Evolutionary conservation across 2,888 invertebrate genomes (phyloP).

Genomic region (Dryadula phaetusa): DNA sequence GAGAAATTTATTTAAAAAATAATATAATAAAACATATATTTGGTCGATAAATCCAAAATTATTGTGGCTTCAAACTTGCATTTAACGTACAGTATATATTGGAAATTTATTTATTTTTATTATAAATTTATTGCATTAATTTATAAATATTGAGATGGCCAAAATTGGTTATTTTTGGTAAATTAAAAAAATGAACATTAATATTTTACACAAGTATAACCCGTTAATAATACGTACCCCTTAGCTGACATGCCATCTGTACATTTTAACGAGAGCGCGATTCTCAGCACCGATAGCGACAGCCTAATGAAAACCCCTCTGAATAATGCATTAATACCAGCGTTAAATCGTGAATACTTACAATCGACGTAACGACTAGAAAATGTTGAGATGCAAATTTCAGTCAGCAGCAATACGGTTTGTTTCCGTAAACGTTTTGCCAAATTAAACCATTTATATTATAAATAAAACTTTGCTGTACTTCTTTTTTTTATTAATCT

Average conservation of each 20-base stretch:
- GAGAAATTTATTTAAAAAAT: background rate
- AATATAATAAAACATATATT: too few relatives aligned
- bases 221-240: slow-evolving; percentile 67
- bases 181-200: background rate
- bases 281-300: slow-evolving; percentile 76
- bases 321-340: slow-evolving; percentile 84
- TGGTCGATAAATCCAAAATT: background rate
- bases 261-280: slow-evolving; percentile 83
- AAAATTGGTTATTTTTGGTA: background rate
- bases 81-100: too few relatives aligned
- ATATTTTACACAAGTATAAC: slow-evolving; percentile 2
- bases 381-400: slow-evolving; percentile 81
- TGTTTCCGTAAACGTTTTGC: slow-evolving; percentile 70
- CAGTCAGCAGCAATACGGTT: slow-evolving; percentile 75
- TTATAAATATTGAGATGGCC: too few relatives aligned
- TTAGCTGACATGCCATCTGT: slow-evolving; percentile 82
- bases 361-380: slow-evolving; percentile 74
- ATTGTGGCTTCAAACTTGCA: too few relatives aligned
- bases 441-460: slow-evolving; percentile 57
- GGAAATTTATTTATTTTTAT: too few relatives aligned
- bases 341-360: slow-evolving; percentile 83
- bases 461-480: background rate
- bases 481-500: background rate
- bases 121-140: too few relatives aligned
- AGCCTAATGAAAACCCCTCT: slow-evolving; percentile 82